Evolutionary conservation across 1,140 invertebrate genomes (phyloP), one percentile per base, ranked within the genome.

Genomic region (Dendroctonus ponderosae): DNA sequence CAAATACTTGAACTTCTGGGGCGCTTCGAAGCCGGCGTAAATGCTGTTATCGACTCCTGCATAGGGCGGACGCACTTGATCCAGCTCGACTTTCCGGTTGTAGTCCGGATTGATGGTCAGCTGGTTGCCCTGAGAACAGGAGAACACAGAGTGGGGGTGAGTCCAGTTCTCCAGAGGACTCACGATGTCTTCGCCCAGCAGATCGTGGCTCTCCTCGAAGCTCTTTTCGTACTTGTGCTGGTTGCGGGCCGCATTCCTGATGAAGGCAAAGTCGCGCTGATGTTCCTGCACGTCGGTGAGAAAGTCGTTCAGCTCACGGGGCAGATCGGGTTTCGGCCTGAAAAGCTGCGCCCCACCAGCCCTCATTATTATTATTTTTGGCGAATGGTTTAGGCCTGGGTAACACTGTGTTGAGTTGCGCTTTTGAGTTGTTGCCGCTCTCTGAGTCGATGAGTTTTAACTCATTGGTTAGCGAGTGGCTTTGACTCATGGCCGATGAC

Each of bases 231-330:
- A 62, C 40, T 62, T 62, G 49, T 58, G 50, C 38, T 52, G 61
- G 59, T 67, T 66, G 59, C 51, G 68, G 2, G 63, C 73, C 7
- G 58, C 64, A 42, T 70, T 43, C 44, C 67, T 60, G 50, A 75
- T 70, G 15, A 64, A 66, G 8, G 56, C 63, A 53, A 75, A 75
- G 48, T 74, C 72, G 8, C 64, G 56, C 54, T 70, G 68, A 50
- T 74, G 67, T n/a, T 70, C 51, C n/a, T 74, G 69, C 8, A 75
- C 74, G 37, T 70, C 60, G 8, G 56, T 56, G 37, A 74, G 53
- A 58, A 73, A 75, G 46, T 72, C 67, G 39, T 75, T 75, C 7
- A 75, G 52, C 58, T 73, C 69, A 15, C 67, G 64, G 7, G 72
- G 72, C 41, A 72, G 59, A 44, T 67, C 65, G 37, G 59, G 54